Percentiles rank a stretch among this genome's conserved stretches.
phyloP scores from a whole-genome alignment of 2,113 vertebrate species.

The Helogale parvula region DNA sequence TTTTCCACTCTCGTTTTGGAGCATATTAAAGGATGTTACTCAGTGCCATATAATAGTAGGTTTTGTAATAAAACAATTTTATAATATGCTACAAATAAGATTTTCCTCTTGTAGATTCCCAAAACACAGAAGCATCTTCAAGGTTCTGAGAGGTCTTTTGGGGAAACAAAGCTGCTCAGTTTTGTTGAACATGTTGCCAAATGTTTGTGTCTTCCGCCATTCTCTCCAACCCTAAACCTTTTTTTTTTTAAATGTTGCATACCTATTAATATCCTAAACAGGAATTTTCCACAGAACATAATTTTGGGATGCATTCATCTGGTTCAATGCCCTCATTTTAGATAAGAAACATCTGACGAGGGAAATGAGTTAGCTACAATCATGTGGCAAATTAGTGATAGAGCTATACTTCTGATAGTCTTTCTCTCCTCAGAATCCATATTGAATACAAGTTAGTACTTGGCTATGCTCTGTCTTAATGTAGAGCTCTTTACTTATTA shows the following conservation, averaged over 20 bases:
- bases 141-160: neutral
- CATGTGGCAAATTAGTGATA: neutral
- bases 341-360: neutral
- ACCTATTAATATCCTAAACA: neutral
- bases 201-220: neutral
- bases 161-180: neutral
- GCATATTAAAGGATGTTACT: neutral
- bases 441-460: neutral
- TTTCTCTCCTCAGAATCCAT: neutral
- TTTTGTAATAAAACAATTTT: slow-evolving; percentile 9
- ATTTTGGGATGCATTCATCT: neutral
- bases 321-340: neutral
- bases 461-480: neutral
- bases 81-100: neutral
- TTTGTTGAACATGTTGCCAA: neutral
- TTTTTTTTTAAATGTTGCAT: neutral
- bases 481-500: neutral
- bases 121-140: neutral
- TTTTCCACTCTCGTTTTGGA: neutral
- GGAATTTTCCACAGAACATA: neutral
- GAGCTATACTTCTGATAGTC: neutral
- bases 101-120: neutral
- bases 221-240: neutral
- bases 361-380: neutral
- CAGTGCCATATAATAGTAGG: neutral